Evolutionary conservation across 2,797 vertebrate species (phyloP).

Genomic region (Phyllotis vaccarum): DNA sequence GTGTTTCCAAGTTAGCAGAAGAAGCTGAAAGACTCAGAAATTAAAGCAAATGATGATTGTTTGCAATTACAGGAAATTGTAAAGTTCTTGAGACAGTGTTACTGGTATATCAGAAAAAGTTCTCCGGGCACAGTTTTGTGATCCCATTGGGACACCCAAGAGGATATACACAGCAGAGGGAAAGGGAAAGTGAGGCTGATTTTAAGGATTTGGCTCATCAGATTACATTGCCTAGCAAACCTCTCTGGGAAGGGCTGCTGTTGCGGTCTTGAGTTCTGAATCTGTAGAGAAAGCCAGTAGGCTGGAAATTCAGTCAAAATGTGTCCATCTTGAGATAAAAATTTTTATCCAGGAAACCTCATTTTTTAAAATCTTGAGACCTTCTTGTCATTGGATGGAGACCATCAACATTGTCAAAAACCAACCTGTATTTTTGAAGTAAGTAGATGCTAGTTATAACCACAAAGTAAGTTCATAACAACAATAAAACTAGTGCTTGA

Average conservation of each 20-base stretch:
- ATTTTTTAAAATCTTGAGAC: neutral
- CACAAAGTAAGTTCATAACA: neutral
- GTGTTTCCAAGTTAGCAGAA: conserved; percentile 31
- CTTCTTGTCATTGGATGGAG: neutral
- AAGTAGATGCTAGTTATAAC: neutral
- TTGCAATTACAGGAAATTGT: conserved; percentile 6
- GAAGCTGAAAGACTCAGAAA: conserved; percentile 30
- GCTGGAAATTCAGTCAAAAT: neutral
- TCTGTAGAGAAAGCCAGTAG: neutral
- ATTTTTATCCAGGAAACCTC: neutral
- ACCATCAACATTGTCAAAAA: neutral
- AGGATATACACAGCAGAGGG: neutral
- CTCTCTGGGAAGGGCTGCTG: neutral
- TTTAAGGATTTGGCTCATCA: conserved; percentile 5
- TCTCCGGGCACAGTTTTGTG: conserved; percentile 27
- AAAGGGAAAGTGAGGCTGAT: neutral
- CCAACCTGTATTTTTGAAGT: neutral
- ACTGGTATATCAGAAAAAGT: neutral
- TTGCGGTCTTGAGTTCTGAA: neutral
- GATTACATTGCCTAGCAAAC: neutral
- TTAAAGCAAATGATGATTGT: neutral
- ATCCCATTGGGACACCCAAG: neutral
- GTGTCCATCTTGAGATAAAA: neutral
- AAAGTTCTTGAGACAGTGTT: neutral
- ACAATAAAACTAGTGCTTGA: neutral